These are phyloP conservation scores for Spongia lamella DNA, from an alignment of 37 sponge, comb jelly and placozoan genomes.

Conservation along the genomic window DNA sequence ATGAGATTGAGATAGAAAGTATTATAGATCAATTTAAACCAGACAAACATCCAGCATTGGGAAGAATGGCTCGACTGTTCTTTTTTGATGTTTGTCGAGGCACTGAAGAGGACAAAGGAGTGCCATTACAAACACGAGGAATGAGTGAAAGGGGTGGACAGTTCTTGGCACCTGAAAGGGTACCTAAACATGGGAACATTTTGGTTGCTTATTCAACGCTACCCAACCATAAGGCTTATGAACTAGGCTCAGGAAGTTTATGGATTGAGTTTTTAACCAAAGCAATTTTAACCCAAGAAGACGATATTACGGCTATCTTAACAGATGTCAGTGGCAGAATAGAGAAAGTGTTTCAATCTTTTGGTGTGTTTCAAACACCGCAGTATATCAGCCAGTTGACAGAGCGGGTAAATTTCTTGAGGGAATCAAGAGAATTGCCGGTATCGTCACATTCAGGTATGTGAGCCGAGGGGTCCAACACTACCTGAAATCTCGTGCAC, in stretches of 20 bases:
- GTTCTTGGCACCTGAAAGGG: background rate
- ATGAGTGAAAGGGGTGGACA: background rate
- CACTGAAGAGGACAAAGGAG: background rate
- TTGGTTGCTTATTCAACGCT: constrained; percentile 50
- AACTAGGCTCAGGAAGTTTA: constrained; percentile 21
- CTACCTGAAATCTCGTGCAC: too few relatives aligned
- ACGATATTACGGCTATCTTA: constrained; percentile 19
- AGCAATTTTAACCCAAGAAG: background rate
- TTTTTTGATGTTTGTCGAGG: constrained; percentile 58
- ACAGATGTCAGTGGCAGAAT: constrained; percentile 30
- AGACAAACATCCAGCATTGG: background rate
- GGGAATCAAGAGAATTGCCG: too few relatives aligned
- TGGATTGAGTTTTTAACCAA: constrained; percentile 39
- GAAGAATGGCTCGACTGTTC: constrained; percentile 26
- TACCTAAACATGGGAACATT: constrained; percentile 25
- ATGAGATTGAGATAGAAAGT: background rate
- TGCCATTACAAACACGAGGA: constrained; percentile 16
- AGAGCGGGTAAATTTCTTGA: too few relatives aligned
- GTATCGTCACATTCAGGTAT: too few relatives aligned
- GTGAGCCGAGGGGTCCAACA: too few relatives aligned
- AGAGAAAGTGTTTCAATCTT: background rate
- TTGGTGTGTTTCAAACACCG: too few relatives aligned
- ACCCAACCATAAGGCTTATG: constrained; percentile 26
- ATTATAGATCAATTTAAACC: background rate
- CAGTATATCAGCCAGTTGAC: too few relatives aligned